Conservation (phyloP, 2,113 vertebrate species). For the Labeo catla region DNA sequence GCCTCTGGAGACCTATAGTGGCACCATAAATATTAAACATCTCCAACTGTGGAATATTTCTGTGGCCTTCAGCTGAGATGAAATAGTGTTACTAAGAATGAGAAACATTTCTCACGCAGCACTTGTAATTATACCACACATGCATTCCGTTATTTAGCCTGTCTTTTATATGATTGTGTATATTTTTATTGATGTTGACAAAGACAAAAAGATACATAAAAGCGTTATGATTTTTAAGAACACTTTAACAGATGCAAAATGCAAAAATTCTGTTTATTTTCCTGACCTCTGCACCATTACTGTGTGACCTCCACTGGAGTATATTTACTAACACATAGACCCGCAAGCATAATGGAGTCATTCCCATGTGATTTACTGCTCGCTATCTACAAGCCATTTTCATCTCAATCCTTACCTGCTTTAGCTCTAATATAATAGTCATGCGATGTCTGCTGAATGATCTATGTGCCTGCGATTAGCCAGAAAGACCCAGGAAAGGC, state of each 20-base stretch:
- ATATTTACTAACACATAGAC: neutral
- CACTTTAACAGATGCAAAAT: neutral
- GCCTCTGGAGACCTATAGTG: slow-evolving; percentile 31
- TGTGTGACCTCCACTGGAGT: neutral
- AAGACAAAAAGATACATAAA: neutral
- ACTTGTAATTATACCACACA: neutral
- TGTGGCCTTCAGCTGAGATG: slow-evolving; percentile 24
- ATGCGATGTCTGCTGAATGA: slow-evolving; percentile 20
- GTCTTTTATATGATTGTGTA: neutral
- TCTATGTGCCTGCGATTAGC: slow-evolving; percentile 23
- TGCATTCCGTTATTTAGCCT: neutral
- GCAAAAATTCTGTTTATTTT: neutral
- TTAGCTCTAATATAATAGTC: neutral
- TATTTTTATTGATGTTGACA: neutral
- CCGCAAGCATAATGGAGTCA: slow-evolving; percentile 4
- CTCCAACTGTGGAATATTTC: slow-evolving; percentile 21
- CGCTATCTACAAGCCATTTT: slow-evolving; percentile 37
- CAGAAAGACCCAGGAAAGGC: neutral
- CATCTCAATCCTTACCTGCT: slow-evolving; percentile 32
- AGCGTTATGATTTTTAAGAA: neutral
- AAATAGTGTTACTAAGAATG: slow-evolving; percentile 17
- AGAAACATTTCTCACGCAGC: slow-evolving; percentile 27
- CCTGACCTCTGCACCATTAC: neutral
- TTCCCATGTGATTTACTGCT: slow-evolving; percentile 34
- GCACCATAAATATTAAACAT: slow-evolving; percentile 54